A percentile compares a stretch with the other conserved stretches of the same genome.
Conservation (phyloP, 2,888 invertebrate species). For the Scaptomyza caliginosa region DNA sequence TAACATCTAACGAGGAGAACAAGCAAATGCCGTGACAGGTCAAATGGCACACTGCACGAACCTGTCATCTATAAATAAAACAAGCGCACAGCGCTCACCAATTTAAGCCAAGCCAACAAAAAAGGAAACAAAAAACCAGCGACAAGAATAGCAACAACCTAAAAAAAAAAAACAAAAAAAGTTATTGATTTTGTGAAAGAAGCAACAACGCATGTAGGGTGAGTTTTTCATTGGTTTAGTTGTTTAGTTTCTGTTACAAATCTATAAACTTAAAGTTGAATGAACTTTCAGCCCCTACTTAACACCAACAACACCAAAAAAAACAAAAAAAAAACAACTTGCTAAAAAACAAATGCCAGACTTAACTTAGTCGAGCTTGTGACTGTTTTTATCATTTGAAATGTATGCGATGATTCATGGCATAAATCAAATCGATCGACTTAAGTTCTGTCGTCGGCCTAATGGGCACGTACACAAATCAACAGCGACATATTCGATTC, state of each 20-base stretch:
- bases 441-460: conserved; percentile 31
- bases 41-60: conserved; percentile 19
- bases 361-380: not conserved
- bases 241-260: conserved; percentile 11
- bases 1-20: conserved; percentile 8
- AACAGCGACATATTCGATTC: conserved; percentile 36
- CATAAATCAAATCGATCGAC: conserved; percentile 48
- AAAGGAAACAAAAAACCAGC: not conserved
- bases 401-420: conserved; percentile 52
- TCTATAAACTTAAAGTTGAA: conserved; percentile 43
- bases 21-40: conserved; percentile 35
- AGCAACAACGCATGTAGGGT: conserved; percentile 27
- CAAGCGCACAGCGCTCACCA: conserved; percentile 46
- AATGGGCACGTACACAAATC: conserved; percentile 54
- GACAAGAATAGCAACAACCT: conserved; percentile 1
- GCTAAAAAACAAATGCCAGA: not conserved
- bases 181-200: conserved; percentile 53
- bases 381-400: conserved; percentile 22
- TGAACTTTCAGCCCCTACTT: conserved; percentile 24
- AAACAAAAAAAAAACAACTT: conserved; percentile 5
- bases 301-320: too few species aligned
- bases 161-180: conserved; percentile 28
- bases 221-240: conserved; percentile 49
- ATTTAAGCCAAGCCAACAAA: conserved; percentile 23
- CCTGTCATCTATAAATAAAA: conserved; percentile 52